phyloP scores from a whole-genome alignment of 2,797 vertebrate species.

The Acestrorhynchus altus region DNA sequence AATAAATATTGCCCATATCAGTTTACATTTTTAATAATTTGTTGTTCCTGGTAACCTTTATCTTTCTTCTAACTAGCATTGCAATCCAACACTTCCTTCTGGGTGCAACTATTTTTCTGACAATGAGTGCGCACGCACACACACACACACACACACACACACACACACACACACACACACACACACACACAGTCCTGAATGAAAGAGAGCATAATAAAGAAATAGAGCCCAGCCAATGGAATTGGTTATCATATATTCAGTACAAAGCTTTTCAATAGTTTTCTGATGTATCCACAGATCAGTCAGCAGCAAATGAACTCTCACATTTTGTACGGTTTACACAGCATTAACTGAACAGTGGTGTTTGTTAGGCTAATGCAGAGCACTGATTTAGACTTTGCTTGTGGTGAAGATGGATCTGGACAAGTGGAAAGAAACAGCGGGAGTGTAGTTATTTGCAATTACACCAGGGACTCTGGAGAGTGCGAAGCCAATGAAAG shows the following conservation, averaged over 20 bases:
- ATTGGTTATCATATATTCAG: slow-evolving; percentile 10
- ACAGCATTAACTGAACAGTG: neutral
- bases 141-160: neutral
- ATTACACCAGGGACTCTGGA: slow-evolving; percentile 45
- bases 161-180: neutral
- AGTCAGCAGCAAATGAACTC: neutral
- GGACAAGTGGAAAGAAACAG: slow-evolving; percentile 32
- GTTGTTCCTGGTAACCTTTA: too few relatives aligned
- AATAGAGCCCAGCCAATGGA: neutral
- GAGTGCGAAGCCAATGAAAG: slow-evolving; percentile 42
- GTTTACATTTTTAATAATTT: too few relatives aligned
- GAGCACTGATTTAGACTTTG: slow-evolving; percentile 27
- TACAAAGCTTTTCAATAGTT: neutral
- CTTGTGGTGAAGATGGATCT: slow-evolving; percentile 27
- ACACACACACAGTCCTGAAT: neutral
- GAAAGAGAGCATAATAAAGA: neutral
- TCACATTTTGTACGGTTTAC: neutral
- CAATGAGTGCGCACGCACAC: neutral
- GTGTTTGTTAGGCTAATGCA: slow-evolving; percentile 17
- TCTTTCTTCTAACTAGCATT: too few relatives aligned
- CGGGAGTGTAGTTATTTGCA: slow-evolving; percentile 44
- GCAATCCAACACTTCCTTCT: too few relatives aligned
- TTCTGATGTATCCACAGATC: neutral
- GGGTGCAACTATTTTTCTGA: too few relatives aligned
- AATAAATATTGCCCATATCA: too few relatives aligned